Percentiles rank a stretch among this genome's conserved stretches.
Conservation (phyloP, 1,140 invertebrate genomes). For the Ceratosolen solmsi region DNA sequence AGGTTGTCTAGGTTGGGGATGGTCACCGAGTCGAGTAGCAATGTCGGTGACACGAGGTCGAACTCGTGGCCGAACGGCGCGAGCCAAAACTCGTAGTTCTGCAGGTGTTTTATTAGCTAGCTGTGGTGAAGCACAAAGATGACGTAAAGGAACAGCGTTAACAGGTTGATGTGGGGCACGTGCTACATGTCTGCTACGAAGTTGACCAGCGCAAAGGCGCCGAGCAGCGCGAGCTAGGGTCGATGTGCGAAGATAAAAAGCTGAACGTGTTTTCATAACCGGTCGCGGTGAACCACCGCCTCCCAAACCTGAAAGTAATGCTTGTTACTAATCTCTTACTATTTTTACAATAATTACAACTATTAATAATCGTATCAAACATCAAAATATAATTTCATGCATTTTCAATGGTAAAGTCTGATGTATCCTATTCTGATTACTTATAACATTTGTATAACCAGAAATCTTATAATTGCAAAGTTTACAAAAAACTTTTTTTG, state of each 20-base stretch:
- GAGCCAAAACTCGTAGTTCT: constrained; percentile 82
- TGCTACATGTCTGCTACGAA: constrained; percentile 88
- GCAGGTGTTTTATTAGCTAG: constrained; percentile 85
- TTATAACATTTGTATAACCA: too few relatives aligned
- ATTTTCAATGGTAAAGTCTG: too few relatives aligned
- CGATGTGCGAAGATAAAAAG: constrained; percentile 94
- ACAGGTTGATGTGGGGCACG: constrained; percentile 87
- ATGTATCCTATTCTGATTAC: too few relatives aligned
- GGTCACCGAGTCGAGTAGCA: constrained; percentile 82
- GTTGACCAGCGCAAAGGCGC: constrained; percentile 86
- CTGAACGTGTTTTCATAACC: constrained; percentile 96
- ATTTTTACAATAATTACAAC: background rate
- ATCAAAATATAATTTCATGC: too few relatives aligned
- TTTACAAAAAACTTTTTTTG: too few relatives aligned
- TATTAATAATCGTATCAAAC: too few relatives aligned
- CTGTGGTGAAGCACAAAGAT: constrained; percentile 83
- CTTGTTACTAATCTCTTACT: background rate
- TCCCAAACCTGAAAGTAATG: constrained; percentile 56
- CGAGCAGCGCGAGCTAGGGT: constrained; percentile 90
- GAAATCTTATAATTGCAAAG: too few relatives aligned
- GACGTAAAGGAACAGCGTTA: constrained; percentile 73
- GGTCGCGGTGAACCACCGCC: constrained; percentile 85
- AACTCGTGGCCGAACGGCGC: constrained; percentile 87
- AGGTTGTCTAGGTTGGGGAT: constrained; percentile 73
- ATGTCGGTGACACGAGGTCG: constrained; percentile 82